Conservation (phyloP, 2,888 invertebrate species). For the Phytoseiulus persimilis region DNA sequence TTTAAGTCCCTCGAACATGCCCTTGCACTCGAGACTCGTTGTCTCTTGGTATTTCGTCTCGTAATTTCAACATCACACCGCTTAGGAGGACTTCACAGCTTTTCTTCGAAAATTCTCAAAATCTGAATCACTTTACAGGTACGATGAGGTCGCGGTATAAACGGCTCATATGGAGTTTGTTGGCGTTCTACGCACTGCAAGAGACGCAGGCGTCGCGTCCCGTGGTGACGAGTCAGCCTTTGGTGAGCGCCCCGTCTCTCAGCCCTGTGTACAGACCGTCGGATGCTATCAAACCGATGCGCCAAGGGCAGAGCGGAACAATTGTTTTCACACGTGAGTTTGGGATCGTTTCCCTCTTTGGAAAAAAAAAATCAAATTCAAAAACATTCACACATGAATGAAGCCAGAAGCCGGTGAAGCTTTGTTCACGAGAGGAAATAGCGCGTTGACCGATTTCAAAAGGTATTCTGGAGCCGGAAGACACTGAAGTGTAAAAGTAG, state of each 20-base stretch:
- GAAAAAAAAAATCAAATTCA: neutral
- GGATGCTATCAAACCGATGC: neutral
- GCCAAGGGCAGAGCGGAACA: slow-evolving; percentile 8
- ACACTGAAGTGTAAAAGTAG: neutral
- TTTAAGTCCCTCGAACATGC: too few relatives aligned
- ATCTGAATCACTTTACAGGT: neutral
- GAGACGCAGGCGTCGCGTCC: neutral
- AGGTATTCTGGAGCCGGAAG: slow-evolving; percentile 5
- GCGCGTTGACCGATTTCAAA: neutral
- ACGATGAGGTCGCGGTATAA: neutral
- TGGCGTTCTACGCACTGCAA: neutral
- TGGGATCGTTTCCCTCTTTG: neutral
- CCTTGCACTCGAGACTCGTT: too few relatives aligned
- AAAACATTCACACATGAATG: neutral
- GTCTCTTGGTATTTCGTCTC: too few relatives aligned
- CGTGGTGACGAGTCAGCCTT: neutral
- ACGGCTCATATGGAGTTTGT: neutral
- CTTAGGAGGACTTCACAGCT: too few relatives aligned
- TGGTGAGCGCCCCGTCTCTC: neutral
- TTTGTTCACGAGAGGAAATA: neutral
- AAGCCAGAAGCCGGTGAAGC: neutral
- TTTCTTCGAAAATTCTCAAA: too few relatives aligned
- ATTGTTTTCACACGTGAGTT: slow-evolving; percentile 37
- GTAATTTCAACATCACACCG: too few relatives aligned
- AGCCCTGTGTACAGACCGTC: slow-evolving; percentile 30